Conservation (phyloP, 2,113 vertebrate species). For the Gambusia holbrooki region DNA sequence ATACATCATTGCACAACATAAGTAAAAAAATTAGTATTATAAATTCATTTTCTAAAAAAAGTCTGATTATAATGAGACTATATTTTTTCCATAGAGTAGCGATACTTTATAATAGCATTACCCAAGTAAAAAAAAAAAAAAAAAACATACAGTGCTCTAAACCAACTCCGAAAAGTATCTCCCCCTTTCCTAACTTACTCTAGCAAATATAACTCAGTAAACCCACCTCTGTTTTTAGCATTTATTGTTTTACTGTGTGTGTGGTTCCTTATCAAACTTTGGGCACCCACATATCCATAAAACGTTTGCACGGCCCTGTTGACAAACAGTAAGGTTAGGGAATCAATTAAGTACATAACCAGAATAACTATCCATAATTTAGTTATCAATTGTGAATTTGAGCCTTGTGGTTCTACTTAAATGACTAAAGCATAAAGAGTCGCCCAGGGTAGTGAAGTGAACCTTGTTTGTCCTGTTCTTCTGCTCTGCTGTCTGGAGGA, state of each 20-base stretch:
- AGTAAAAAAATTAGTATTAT: no score
- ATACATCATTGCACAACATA: no score
- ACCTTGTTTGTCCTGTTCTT: not conserved
- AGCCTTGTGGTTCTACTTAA: not conserved
- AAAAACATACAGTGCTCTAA: no score
- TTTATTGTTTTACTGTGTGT: not conserved
- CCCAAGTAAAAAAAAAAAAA: no score
- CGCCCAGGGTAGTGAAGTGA: not conserved
- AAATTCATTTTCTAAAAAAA: no score
- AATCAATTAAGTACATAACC: not conserved
- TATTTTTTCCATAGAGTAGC: no score
- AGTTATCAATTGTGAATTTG: not conserved
- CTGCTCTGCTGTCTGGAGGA: conserved; percentile 8
- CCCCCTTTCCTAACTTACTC: no score
- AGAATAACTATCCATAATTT: not conserved
- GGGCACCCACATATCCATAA: not conserved
- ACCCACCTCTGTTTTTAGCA: not conserved
- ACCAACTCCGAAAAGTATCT: no score
- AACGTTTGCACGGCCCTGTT: not conserved
- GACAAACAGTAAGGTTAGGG: not conserved
- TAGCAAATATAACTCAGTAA: no score
- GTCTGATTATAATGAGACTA: no score
- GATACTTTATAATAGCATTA: no score
- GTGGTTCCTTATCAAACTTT: not conserved
- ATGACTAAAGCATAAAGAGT: not conserved